Evolutionary conservation across 2,888 invertebrate species (phyloP), one percentile per base, ranked within the genome.

Genomic region (Argyra leucocephala): DNA sequence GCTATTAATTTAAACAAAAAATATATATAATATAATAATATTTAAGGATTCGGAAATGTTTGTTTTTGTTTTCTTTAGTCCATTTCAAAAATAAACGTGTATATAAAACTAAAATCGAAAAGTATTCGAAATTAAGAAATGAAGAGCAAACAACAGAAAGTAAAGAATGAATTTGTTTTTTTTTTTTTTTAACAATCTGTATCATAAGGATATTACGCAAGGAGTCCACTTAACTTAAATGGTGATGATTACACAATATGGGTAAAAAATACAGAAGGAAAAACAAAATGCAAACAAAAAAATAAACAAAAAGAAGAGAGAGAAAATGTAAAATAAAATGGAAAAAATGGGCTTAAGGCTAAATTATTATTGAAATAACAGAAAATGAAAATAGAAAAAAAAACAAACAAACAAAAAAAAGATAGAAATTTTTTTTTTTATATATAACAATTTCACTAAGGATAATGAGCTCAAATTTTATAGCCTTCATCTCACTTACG

Each of bases 211-310:
- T 48, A 48, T 48, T 48, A 48, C 15, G 18, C 18, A 48, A 48
- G 48, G 18, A 48, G n/a, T 48, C 48, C 48, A 48, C 48, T 48
- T 48, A 48, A 48, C 48, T 48, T 48, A 48, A 48, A 48, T 48
- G 48, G 48, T 48, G 48, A 48, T 48, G 48, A 48, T 48, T 48
- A 48, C 6, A 48, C 48, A 48, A 31, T 31, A 31, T 31, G 31
- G 31, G 10, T 31, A 31, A 10, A 5, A 31, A 31, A 31, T 7
- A 10, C 5, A 31, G 31, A 31, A 31, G 31, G 10, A 31, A 10
- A 7, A 31, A 5, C 31, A 31, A 31, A n/a, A n/a, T n/a, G n/a
- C 31, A 31, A 31, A 31, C 12, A 31, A 31, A 31, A 31, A 31
- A 31, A 31, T 10, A 31, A 48, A 37, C n/a, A n/a, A n/a, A n/a